Percentiles rank a stretch among this genome's conserved stretches.
Conservation (phyloP, 2,797 vertebrate genomes). For the Nasua narica region DNA sequence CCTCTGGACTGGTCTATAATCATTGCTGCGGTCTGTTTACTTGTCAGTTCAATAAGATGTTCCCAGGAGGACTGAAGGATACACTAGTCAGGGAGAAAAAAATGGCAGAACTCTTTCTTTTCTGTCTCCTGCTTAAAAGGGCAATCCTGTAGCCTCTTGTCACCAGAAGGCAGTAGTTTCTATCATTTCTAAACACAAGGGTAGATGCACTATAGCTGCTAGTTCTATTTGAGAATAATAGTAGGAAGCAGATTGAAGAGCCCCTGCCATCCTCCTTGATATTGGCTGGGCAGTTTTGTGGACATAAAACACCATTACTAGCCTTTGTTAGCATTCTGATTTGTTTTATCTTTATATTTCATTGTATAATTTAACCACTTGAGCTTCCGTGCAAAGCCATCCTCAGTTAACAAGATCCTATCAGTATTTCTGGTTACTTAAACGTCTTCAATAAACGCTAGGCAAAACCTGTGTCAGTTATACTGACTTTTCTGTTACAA, state of each 20-base stretch:
- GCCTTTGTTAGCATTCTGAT: slow-evolving; percentile 40
- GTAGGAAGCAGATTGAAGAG: neutral
- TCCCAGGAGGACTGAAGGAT: neutral
- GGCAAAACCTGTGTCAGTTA: slow-evolving; percentile 21
- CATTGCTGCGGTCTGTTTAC: slow-evolving; percentile 53
- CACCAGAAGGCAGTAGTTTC: neutral
- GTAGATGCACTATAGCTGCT: neutral
- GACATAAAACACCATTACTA: neutral
- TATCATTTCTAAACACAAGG: neutral
- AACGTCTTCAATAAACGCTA: slow-evolving; percentile 35
- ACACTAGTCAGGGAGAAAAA: neutral
- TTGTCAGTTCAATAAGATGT: slow-evolving; percentile 50
- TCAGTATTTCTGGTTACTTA: slow-evolving; percentile 50
- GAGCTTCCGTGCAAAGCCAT: neutral
- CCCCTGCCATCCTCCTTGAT: neutral
- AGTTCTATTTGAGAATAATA: neutral
- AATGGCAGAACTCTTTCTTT: neutral
- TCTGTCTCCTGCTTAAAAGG: slow-evolving; percentile 40
- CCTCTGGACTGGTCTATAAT: slow-evolving; percentile 58
- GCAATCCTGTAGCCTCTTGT: neutral
- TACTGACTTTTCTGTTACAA: slow-evolving; percentile 27
- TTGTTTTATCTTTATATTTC: slow-evolving; percentile 45
- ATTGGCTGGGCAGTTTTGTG: neutral
- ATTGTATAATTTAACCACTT: slow-evolving; percentile 37
- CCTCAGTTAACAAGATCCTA: slow-evolving; percentile 17